These are phyloP conservation scores for Prorops nasuta DNA, from an alignment of 1,140 invertebrate species.

Conservation along the genomic window DNA sequence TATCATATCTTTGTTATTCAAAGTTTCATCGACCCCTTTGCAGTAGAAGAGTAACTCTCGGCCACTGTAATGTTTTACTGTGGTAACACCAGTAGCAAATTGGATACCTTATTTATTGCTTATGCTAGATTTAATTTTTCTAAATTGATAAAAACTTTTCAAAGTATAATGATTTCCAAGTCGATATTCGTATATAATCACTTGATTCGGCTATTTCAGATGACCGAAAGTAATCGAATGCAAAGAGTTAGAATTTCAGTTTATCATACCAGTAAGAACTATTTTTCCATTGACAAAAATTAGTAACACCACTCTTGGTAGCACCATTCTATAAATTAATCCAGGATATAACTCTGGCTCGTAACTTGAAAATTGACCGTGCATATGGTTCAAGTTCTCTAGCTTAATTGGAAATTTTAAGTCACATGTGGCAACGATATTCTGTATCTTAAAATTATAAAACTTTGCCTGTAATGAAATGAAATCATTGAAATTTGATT, in stretches of 20 bases:
- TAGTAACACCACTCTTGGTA: constrained; percentile 90
- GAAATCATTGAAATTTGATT: constrained; percentile 1
- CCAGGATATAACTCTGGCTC: constrained; percentile 95
- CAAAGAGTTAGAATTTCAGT: background rate
- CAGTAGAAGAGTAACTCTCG: too few species aligned
- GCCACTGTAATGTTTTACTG: too few species aligned
- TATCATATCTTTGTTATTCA: too few species aligned
- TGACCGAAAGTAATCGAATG: too few species aligned
- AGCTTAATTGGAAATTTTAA: constrained; percentile 95
- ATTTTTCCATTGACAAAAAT: constrained; percentile 99
- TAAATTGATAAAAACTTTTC: constrained; percentile 6
- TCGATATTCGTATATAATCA: constrained; percentile 6
- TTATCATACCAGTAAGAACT: constrained; percentile 80
- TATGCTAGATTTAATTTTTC: too few species aligned
- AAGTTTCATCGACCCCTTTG: too few species aligned
- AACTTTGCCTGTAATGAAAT: constrained; percentile 80
- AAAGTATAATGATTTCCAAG: background rate
- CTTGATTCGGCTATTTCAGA: constrained; percentile 6
- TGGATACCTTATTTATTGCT: too few species aligned
- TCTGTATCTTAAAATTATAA: constrained; percentile 96
- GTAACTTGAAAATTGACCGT: constrained; percentile 88
- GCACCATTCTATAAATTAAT: constrained; percentile 95
- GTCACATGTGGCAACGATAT: constrained; percentile 98
- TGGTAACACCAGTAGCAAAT: too few species aligned
- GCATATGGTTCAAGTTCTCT: constrained; percentile 90